Base-by-base conservation (phyloP, 2,113 vertebrate species). In the Ariopsis seemanni region DNA sequence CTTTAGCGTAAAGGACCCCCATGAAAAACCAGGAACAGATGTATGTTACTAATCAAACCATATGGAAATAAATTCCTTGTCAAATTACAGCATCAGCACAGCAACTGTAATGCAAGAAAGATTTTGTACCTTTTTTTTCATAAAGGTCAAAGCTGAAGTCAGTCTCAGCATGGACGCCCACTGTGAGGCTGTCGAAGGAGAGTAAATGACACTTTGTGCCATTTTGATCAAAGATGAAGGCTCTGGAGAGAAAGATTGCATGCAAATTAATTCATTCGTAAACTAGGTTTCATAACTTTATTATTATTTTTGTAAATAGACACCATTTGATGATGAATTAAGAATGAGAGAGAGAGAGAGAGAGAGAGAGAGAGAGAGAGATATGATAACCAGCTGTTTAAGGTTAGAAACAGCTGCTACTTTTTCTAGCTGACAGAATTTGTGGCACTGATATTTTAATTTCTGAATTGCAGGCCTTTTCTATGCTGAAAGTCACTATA, bases 101-200 rank as follows among this genome's bases (percentile, higher is more conserved):
- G n/a, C 7, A 77, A 22, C 58, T 80, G 83, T 53, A 34, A 75
- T 55, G 34, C 30, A 71, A 71, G 50, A 81, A n/a, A 79, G 50
- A 14, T 63, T 69, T 55, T 83, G 81, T 87, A 99, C 98, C 98
- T 98, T 99, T 99, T 92, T 98, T 99, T 94, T 99, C 96, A 92
- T 97, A 99, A 79, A 99, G 97, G 92, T 99, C 96, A 91, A 96
- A 97, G 87, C 96, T 95, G 90, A 95, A 95, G 93, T 97, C 95
- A 89, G 95, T 95, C 79, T 96, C 96, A 79, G 92, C 96, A 91
- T 94, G 96, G 91, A 94, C 94, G 93, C 96, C 96, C 93, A 93
- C 95, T 85, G 97, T 96, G 95, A 97, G 95, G 92, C 94, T 97
- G 93, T 98, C 97, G 90, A 97, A 99, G 89, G 98, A 97, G 87